Conservation (phyloP, 2,797 vertebrate species). For the Corythornis leucogaster region DNA sequence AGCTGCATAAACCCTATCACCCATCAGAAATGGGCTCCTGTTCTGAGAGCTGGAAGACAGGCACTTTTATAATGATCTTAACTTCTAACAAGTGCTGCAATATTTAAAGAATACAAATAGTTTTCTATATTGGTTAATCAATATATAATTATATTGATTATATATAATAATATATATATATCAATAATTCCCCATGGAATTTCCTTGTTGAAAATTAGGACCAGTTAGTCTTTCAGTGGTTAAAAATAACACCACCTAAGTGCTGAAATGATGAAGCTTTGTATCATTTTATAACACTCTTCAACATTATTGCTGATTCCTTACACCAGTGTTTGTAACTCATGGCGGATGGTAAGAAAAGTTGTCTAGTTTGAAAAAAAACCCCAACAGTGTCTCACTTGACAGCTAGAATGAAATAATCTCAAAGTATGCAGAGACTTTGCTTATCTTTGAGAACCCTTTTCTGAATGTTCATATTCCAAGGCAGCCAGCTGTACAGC, state of each 20-base stretch:
- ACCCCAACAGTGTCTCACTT: neutral
- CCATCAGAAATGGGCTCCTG: neutral
- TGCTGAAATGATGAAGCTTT: neutral
- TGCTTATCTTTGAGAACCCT: conserved; percentile 57
- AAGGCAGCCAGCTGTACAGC: conserved; percentile 52
- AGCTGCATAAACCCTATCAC: neutral
- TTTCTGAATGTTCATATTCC: conserved; percentile 58
- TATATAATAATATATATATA: too few species aligned
- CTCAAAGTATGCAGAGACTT: conserved; percentile 53
- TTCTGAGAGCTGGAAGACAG: neutral
- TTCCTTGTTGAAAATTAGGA: neutral
- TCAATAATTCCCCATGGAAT: neutral
- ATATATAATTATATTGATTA: too few species aligned
- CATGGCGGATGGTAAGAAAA: neutral
- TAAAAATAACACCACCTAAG: neutral
- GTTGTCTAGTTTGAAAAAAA: neutral
- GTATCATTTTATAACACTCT: neutral
- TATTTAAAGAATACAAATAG: neutral
- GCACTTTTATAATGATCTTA: neutral
- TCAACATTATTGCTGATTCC: neutral
- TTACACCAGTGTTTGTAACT: neutral
- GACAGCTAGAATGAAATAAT: conserved; percentile 46
- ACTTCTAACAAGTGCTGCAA: neutral
- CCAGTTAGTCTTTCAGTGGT: neutral
- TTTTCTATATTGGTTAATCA: neutral